Conservation (phyloP, 2,888 invertebrate species). For the Griposia aprilina region DNA sequence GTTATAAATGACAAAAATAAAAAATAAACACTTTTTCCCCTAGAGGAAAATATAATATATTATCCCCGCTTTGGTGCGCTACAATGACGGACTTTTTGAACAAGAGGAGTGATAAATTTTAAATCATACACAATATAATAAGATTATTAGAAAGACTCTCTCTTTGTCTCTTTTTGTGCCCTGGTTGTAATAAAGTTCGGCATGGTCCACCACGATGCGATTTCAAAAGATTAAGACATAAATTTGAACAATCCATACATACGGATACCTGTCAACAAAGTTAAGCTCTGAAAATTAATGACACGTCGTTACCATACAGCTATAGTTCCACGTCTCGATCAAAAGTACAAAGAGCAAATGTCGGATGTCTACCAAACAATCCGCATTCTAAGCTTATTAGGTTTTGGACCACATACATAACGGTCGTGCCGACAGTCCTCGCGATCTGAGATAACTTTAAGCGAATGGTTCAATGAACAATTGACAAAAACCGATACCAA, state of each 20-base stretch:
- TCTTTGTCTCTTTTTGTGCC: neutral
- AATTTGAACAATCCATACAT: neutral
- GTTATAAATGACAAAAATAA: no score
- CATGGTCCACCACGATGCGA: neutral
- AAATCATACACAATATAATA: neutral
- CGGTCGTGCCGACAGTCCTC: constrained; percentile 50
- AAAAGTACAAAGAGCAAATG: constrained; percentile 53
- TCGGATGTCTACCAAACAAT: constrained; percentile 31
- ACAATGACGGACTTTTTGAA: no score
- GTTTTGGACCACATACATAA: constrained; percentile 47
- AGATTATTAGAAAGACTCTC: neutral
- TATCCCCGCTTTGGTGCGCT: no score
- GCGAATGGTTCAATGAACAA: constrained; percentile 51
- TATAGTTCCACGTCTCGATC: constrained; percentile 16
- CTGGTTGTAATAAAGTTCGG: neutral
- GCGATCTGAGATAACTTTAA: constrained; percentile 30
- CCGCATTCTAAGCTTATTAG: constrained; percentile 50
- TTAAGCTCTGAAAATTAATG: constrained; percentile 31
- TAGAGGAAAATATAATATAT: no score
- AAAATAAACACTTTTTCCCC: no score
- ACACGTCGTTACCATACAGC: neutral
- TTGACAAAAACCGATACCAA: constrained; percentile 63
- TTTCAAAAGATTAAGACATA: constrained; percentile 4
- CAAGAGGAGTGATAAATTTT: no score
- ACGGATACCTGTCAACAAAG: neutral